These are phyloP conservation scores for Phataginus tetradactyla DNA, from an alignment of 2,797 vertebrate genomes.

Conservation along the genomic window DNA sequence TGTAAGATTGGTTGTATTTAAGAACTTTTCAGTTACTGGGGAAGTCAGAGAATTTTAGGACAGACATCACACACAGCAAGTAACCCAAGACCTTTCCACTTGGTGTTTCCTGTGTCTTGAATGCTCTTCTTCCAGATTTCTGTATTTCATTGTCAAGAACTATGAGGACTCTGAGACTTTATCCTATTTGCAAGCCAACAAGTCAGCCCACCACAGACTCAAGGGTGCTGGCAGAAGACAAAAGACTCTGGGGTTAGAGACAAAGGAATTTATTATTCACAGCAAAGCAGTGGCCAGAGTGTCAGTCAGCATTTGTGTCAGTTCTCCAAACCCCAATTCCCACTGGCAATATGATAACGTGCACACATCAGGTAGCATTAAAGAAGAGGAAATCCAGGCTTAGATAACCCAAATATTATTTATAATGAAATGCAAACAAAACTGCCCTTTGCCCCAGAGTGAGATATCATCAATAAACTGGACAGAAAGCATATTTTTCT, in stretches of 20 bases:
- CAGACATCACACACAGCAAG: not conserved
- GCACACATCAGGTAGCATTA: not conserved
- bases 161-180: not conserved
- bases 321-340: not conserved
- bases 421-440: slow-evolving; percentile 46
- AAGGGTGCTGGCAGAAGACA: not conserved
- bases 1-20: not conserved
- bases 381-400: not conserved
- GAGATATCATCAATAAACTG: not conserved
- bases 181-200: not conserved
- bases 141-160: not conserved
- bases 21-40: not conserved
- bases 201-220: not conserved
- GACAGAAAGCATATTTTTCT: slow-evolving; percentile 10
- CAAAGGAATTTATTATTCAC: not conserved
- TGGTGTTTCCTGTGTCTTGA: not conserved
- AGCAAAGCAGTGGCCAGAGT: not conserved
- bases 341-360: not conserved
- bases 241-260: not conserved
- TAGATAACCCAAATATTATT: not conserved
- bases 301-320: not conserved
- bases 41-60: not conserved
- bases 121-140: not conserved
- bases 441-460: not conserved
- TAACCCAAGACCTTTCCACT: not conserved